Conservation (phyloP, 2,797 vertebrate genomes). For the Pseudomugil tenellus region DNA sequence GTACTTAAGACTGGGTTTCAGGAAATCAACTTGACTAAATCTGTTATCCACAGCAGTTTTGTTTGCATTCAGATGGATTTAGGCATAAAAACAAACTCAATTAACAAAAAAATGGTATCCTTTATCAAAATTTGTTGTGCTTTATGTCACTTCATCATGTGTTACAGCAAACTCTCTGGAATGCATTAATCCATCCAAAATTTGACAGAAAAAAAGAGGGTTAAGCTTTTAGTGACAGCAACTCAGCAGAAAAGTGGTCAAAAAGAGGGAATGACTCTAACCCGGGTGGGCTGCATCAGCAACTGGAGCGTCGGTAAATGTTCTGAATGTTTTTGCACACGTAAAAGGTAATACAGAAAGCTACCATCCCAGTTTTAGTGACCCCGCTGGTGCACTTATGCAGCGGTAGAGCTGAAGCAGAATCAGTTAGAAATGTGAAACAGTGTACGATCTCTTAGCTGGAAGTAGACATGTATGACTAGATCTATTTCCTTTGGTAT, state of each 20-base stretch:
- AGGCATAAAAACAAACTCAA: background rate
- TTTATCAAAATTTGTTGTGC: background rate
- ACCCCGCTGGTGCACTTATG: background rate
- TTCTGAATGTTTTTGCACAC: background rate
- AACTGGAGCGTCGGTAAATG: background rate
- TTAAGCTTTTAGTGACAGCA: background rate
- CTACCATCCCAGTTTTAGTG: background rate
- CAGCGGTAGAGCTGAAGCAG: too few relatives aligned
- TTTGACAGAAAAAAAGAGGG: background rate
- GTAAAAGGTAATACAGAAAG: too few relatives aligned
- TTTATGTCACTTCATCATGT: background rate
- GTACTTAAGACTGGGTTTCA: background rate
- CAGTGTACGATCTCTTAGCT: background rate
- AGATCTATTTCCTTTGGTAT: background rate
- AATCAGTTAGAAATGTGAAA: background rate
- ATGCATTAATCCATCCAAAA: background rate
- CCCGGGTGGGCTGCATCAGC: background rate
- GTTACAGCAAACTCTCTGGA: background rate
- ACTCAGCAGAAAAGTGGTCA: too few relatives aligned
- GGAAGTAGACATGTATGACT: background rate
- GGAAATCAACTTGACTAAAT: background rate
- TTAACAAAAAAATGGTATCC: background rate
- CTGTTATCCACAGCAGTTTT: background rate
- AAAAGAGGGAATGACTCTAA: background rate
- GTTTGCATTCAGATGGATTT: background rate